Evolutionary conservation across 1,140 invertebrate genomes (phyloP).

Genomic region (Microplitis mediator): DNA sequence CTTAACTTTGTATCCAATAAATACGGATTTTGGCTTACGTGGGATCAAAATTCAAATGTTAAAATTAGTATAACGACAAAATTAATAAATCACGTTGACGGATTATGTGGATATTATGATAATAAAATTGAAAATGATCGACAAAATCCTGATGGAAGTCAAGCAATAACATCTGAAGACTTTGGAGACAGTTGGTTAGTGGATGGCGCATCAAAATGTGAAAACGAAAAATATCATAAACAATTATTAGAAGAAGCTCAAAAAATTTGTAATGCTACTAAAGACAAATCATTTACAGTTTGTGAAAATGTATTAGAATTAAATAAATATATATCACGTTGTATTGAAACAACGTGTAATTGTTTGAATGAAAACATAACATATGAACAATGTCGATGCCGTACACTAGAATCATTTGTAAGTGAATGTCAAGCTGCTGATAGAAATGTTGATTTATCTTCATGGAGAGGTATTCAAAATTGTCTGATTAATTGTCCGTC

Average conservation of each 20-base stretch:
- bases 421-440: slow-evolving; percentile 73
- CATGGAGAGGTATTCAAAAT: slow-evolving; percentile 73
- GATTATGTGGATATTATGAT: slow-evolving; percentile 80
- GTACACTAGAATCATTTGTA: slow-evolving; percentile 71
- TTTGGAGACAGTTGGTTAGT: slow-evolving; percentile 78
- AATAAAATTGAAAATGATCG: slow-evolving; percentile 71
- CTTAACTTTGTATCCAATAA: slow-evolving; percentile 71
- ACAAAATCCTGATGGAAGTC: slow-evolving; percentile 69
- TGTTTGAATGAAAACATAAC: slow-evolving; percentile 65
- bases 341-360: slow-evolving; percentile 74
- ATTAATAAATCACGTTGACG: slow-evolving; percentile 69
- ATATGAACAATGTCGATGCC: slow-evolving; percentile 71
- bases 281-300: slow-evolving; percentile 66
- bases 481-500: slow-evolving; percentile 74
- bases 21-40: slow-evolving; percentile 76
- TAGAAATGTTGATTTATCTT: slow-evolving; percentile 67
- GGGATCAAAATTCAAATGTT: slow-evolving; percentile 71
- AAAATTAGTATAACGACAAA: slow-evolving; percentile 73
- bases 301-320: slow-evolving; percentile 68
- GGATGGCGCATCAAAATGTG: slow-evolving; percentile 61
- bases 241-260: slow-evolving; percentile 68
- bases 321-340: slow-evolving; percentile 72
- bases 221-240: slow-evolving; percentile 63
- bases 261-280: slow-evolving; percentile 67
- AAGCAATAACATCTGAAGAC: slow-evolving; percentile 67